Evolutionary conservation across 1,140 invertebrate genomes (phyloP), one percentile per base, ranked within the genome.

Genomic region (Anagrus nilaparvatae): DNA sequence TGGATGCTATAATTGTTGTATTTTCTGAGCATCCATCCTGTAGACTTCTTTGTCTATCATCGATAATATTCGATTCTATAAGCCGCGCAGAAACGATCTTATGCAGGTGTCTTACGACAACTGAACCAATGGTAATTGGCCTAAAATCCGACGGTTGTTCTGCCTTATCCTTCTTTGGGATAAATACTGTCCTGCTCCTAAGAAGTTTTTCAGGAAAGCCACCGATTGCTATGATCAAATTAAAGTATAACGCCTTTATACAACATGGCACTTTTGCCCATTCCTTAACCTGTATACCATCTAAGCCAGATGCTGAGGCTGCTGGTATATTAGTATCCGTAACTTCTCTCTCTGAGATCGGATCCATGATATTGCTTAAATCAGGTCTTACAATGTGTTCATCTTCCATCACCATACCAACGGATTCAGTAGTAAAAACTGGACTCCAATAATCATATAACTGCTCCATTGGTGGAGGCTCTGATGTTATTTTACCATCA

Each of bases 61-160:
- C 52, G 0, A 55, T 16, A 0, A 20, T n/a, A 2, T 45, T 18
- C 5, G 8, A 4, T 21, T 32, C 31, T 2, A 21, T 9, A 0
- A 66, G 29, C 16, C 61, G 37, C 0, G 42, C 46, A 0, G 60
- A 59, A 14, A 65, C 34, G 18, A 67, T 49, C 27, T 55, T 53
- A 43, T 65, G 58, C 28, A 59, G 47, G 1, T 49, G 41, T 19
- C 62, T 38, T 4, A 58, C 46, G 0, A 63, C 32, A 4, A 63
- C 47, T 1, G 61, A 67, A 21, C 59, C 53, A 9, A 70, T 56
- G 13, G 61, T 60, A 2, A 70, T 67, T 8, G 66, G 64, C 16
- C 58, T 25, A 19, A 36, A 57, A 12, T 53, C 43, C 0, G 29
- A 44, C 0, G 54, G 47, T 0, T 35, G 18, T 4, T 1, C 8